Percentiles rank a stretch among this genome's conserved stretches.
phyloP scores from a whole-genome alignment of 1,140 invertebrate genomes.

The Odontomachus brunneus region DNA sequence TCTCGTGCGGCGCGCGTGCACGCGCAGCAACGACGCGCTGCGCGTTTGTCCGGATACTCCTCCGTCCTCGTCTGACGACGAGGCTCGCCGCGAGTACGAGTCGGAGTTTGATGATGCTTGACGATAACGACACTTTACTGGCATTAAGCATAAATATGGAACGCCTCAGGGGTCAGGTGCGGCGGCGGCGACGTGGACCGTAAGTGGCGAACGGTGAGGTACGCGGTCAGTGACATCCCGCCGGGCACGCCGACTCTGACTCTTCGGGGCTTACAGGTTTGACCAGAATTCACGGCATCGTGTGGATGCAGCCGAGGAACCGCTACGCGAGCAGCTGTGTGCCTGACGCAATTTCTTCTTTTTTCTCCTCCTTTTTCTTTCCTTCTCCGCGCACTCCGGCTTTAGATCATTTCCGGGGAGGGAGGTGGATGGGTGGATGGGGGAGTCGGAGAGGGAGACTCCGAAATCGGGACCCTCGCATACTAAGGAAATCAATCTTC shows the following conservation, averaged over 20 bases:
- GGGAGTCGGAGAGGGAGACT: background rate
- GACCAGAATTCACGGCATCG: slow-evolving; percentile 80
- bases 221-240: slow-evolving; percentile 81
- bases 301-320: slow-evolving; percentile 66
- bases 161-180: slow-evolving; percentile 71
- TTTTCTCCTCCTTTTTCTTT: background rate
- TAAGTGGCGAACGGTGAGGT: slow-evolving; percentile 71
- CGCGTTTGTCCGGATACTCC: slow-evolving; percentile 29
- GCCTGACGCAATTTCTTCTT: slow-evolving; percentile 39
- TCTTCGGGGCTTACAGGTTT: slow-evolving; percentile 79
- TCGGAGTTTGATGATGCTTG: slow-evolving; percentile 44
- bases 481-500: background rate
- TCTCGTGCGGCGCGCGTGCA: slow-evolving; percentile 29
- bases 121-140: slow-evolving; percentile 72
- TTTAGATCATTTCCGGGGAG: background rate
- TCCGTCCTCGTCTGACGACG: background rate
- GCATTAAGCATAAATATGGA: slow-evolving; percentile 76
- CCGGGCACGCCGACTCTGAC: slow-evolving; percentile 54
- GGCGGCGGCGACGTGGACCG: slow-evolving; percentile 65
- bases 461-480: slow-evolving; percentile 7
- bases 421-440: no score
- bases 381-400: background rate
- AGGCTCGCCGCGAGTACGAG: background rate
- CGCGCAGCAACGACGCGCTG: background rate
- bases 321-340: slow-evolving; percentile 68